Base-by-base conservation (phyloP, 2,797 vertebrate genomes). In the Chelonia mydas region DNA sequence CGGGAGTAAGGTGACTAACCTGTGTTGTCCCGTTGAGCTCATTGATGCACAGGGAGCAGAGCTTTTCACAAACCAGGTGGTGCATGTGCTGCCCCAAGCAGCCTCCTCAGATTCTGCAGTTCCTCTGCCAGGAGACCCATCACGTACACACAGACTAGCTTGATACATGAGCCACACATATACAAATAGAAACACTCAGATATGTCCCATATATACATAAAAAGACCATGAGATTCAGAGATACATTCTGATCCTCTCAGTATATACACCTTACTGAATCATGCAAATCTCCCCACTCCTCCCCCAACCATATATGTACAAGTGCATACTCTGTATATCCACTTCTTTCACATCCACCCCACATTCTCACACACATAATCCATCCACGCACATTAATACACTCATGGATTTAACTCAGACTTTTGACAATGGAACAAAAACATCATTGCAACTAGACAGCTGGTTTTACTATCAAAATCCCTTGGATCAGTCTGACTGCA, bases 351-450 rank as follows among this genome's bases (percentile, higher is more conserved):
- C 72, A 72, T 41, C n/a, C 16, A 41, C 72, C 11, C 45, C 25
- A 47, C 11, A 3, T 8, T 76, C 41, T 45, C 25, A 76, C 72
- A 47, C 41, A 76, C 15, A 47, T 41, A 15, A 13, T 25, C 25
- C 23, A 25, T 17, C 78, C 83, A 76, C 1, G 0, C 27, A 47
- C 41, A 76, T 47, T 47, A 47, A 47, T 76, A 47, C 12, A 90
- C 93, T 93, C 96, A 96, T 92, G 95, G 87, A 94, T 94, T 97
- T 96, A 91, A 87, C 95, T 95, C 96, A 94, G 97, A 93, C 87
- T 90, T 94, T 96, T 96, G 92, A 96, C 93, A 96, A 89, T 95
- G 93, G 91, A 97, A 94, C 96, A 96, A 95, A 96, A 97, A 96
- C 87, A 94, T 96, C 89, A 94, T 78, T 95, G 96, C 95, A 92